These are phyloP conservation scores for Tribolium castaneum DNA, from an alignment of 1,140 invertebrate genomes.

Conservation along the genomic window DNA sequence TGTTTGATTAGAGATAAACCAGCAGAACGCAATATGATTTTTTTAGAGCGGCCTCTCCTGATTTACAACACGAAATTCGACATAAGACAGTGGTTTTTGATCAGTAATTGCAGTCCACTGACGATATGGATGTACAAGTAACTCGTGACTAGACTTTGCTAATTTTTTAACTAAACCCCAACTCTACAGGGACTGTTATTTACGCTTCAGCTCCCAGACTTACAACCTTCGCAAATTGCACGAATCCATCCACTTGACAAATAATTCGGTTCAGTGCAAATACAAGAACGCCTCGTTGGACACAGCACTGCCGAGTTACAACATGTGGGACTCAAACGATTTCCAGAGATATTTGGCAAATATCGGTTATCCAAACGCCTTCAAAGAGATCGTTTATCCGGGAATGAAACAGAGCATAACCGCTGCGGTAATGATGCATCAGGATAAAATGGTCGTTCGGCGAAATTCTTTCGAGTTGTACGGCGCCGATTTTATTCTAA, in stretches of 20 bases:
- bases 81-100: conserved; percentile 89
- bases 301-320: conserved; percentile 78
- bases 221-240: conserved; percentile 86
- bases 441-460: conserved; percentile 78
- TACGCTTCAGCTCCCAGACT: conserved; percentile 90
- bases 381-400: conserved; percentile 82
- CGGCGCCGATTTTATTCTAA: conserved; percentile 91
- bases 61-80: conserved; percentile 93
- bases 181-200: conserved; percentile 77
- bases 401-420: conserved; percentile 88
- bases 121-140: conserved; percentile 91
- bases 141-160: conserved; percentile 22
- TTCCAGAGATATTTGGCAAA: conserved; percentile 77
- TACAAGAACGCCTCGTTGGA: conserved; percentile 70
- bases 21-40: no score
- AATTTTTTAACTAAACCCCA: neutral
- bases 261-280: conserved; percentile 90
- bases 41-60: conserved; percentile 80
- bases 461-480: conserved; percentile 90
- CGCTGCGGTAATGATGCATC: conserved; percentile 80
- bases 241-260: conserved; percentile 91
- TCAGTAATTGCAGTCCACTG: conserved; percentile 84
- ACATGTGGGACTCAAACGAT: conserved; percentile 88
- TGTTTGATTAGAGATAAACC: no score
- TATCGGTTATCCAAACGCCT: conserved; percentile 62